Evolutionary conservation across 2,113 vertebrate genomes (phyloP), one percentile per base, ranked within the genome.

Genomic region (Myiozetetes cayanensis): DNA sequence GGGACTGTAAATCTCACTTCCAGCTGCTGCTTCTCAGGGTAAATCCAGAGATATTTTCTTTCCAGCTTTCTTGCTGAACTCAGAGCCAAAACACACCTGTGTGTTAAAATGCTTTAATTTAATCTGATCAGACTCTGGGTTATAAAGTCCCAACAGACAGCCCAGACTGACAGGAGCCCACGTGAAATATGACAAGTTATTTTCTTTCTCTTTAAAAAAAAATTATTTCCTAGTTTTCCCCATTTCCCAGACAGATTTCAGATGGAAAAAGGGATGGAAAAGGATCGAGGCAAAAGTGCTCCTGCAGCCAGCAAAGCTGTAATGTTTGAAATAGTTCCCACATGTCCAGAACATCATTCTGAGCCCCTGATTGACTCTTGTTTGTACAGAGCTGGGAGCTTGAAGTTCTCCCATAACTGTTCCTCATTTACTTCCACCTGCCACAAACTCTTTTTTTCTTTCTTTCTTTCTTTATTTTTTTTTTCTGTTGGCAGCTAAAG

Each of bases 41-140:
- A 83, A 89, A 71, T 25, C 17, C 43, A 79, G 39, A 24, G 35
- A 12, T 28, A 3, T 10, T 10, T n/a, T 61, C 37, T 87, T 61
- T 24, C 35, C 20, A 65, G 22, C 24, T 65, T 70, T 62, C 68
- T 66, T 71, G 72, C 46, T n/a, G n/a, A 56, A 52, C 75, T 75
- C 61, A 31, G 63, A 80, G 56, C 83, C 81, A 79, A 74, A 86
- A 65, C 33, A 46, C 62, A 31, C 41, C 67, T 41, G 35, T 71
- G 62, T 67, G 73, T 52, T 89, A 31, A 83, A 84, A 52, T 22
- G 62, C 73, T 86, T 71, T 25, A 33, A 82, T 50, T 65, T 74
- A 56, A 89, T 94, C 87, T 84, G 67, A 71, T 75, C 85, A 71
- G 56, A 37, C 86, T 91, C 89, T 43, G 43, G 81, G 89, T 89